Evolutionary conservation across 2,888 invertebrate genomes (phyloP), one percentile per base, ranked within the genome.

Genomic region (Agrochola lota): DNA sequence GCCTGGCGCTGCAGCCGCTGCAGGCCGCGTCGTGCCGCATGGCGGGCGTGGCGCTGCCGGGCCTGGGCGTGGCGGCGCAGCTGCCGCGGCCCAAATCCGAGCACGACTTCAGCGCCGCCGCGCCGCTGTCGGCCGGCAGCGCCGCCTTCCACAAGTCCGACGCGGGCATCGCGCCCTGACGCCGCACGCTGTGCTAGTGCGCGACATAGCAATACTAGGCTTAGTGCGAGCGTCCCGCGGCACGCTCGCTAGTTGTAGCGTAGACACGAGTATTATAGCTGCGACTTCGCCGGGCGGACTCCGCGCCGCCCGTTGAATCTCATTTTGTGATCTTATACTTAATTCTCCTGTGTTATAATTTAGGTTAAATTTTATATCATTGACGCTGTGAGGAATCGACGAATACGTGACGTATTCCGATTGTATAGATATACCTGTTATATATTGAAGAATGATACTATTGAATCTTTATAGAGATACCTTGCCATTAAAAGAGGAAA

Each of bases 21-120:
- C 97, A 97, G 91, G 97, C 98, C 59, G 98, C 94, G 95, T 98
- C 96, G 90, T 96, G 96, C 90, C 97, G 97, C 90, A 97, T 98
- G 96, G 97, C 98, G 83, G 98, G 98, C 90, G 97, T 98, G 93
- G 98, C 98, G 92, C 95, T 98, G 91, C 97, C 98, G 86, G 97
- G 97, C 82, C 95, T 98, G 88, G 97, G 96, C 88, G 96, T 96
- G 87, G 96, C 96, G 81, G 96, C 97, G 86, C 91, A 97, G 77
- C 97, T 98, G 88, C 98, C 98, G 43, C 97, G 98, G 89, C 98
- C 98, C 91, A 98, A 98, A 95, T 98, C 98, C 83, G 98, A 98
- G 94, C 98, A 98, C 96, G 98, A 98, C 96, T 98, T 98, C 95
- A 97, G 98, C 95, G 97, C 97, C 90, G 95, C 97, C 90, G 96